Conservation (phyloP, 2,113 vertebrate species). For the cat (Felis catus) region F.catus_Fca126_mat1.0 CM031414.1:113264501-113265000, state of each 20-base stretch:
- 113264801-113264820: too few relatives aligned
- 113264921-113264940: too few relatives aligned
- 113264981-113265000: too few relatives aligned
- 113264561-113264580: constrained; percentile 93
- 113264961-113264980: too few relatives aligned
- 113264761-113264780: not conserved
- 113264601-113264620: constrained; percentile 91
- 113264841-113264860: too few relatives aligned
- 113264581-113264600: constrained; percentile 92
- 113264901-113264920: too few relatives aligned
- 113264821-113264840: too few relatives aligned
- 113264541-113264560: constrained; percentile 92
- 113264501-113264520: constrained; percentile 92
- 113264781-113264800: too few relatives aligned
- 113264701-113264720: not conserved
- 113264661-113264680: not conserved
- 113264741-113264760: constrained; percentile 7
- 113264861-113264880: too few relatives aligned
- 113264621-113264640: constrained; percentile 94
- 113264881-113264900: too few relatives aligned
- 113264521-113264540: constrained; percentile 87
- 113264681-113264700: not conserved
- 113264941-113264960: too few relatives aligned
- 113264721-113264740: not conserved
- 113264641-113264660: constrained; percentile 7